Evolutionary conservation across 2,113 vertebrate genomes (phyloP).

Genomic region (Pholis gunnellus): DNA sequence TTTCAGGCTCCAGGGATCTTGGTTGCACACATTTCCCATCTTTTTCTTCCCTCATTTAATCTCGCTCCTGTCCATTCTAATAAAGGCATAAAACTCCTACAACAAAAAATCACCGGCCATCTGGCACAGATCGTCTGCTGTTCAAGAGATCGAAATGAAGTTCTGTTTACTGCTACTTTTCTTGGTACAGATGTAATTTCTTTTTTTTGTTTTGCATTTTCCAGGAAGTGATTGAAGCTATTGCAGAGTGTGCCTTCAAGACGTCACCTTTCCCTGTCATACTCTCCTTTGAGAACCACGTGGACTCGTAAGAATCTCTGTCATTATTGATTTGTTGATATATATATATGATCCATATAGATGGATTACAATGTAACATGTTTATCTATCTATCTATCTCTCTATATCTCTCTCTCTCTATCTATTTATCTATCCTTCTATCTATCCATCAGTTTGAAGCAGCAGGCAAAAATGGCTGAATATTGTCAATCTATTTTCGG

Average conservation of each 20-base stretch:
- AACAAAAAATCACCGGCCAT: no score
- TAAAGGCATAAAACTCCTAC: no score
- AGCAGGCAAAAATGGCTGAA: constrained; percentile 99
- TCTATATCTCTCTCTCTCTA: constrained; percentile 11
- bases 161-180: no score
- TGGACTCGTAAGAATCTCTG: constrained; percentile 93
- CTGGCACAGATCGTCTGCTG: no score
- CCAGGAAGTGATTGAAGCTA: constrained; percentile 99
- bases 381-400: constrained; percentile 22
- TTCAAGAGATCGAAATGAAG: no score
- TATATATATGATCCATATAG: background rate
- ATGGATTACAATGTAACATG: background rate
- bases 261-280: constrained; percentile 97
- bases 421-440: constrained; percentile 5
- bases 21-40: no score
- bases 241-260: constrained; percentile 99
- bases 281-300: constrained; percentile 98
- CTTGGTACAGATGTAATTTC: background rate
- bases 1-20: no score
- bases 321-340: background rate
- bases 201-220: constrained; percentile 13
- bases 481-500: constrained; percentile 98
- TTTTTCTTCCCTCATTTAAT: no score
- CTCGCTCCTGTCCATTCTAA: no score
- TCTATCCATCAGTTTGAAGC: constrained; percentile 89